These are phyloP conservation scores for Epinephelus fuscoguttatus DNA, from an alignment of 2,113 vertebrate genomes.

Conservation along the genomic window DNA sequence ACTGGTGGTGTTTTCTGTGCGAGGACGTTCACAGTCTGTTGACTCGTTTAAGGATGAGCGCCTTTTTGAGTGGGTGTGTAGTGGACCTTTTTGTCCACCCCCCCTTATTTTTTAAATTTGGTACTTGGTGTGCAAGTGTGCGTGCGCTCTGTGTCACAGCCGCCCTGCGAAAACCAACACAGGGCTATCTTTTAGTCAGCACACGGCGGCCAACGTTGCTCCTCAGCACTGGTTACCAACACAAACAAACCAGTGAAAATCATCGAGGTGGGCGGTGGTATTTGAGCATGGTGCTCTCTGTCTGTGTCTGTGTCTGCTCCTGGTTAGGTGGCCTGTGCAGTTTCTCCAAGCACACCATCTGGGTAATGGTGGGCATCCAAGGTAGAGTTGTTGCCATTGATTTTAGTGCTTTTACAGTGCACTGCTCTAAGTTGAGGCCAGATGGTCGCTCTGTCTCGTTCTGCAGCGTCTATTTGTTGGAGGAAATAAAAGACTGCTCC, in stretches of 20 bases:
- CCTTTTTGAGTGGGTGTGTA: conserved; percentile 22
- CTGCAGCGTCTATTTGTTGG: conserved; percentile 75
- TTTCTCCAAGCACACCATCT: conserved; percentile 80
- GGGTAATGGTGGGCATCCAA: conserved; percentile 86
- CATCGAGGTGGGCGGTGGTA: conserved; percentile 61
- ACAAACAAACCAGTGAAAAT: conserved; percentile 61
- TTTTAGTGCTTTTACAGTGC: conserved; percentile 82
- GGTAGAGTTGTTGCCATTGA: conserved; percentile 82
- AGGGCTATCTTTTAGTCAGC: conserved; percentile 75
- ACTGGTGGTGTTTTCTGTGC: neutral
- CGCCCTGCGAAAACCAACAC: conserved; percentile 71
- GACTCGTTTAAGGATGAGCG: conserved; percentile 18
- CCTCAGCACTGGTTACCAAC: conserved; percentile 50
- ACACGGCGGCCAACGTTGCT: conserved; percentile 35
- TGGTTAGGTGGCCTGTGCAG: conserved; percentile 77
- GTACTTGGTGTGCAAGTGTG: conserved; percentile 46
- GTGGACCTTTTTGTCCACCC: neutral
- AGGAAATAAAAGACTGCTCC: conserved; percentile 67
- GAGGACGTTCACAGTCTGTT: conserved; percentile 21
- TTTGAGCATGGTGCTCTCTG: conserved; percentile 43
- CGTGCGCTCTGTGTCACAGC: conserved; percentile 43
- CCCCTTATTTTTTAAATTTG: neutral
- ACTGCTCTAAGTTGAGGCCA: conserved; percentile 79
- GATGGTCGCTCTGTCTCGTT: conserved; percentile 82
- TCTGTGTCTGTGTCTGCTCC: conserved; percentile 68